phyloP scores from a whole-genome alignment of 2,888 invertebrate genomes.

The Drosophila sordidula region DNA sequence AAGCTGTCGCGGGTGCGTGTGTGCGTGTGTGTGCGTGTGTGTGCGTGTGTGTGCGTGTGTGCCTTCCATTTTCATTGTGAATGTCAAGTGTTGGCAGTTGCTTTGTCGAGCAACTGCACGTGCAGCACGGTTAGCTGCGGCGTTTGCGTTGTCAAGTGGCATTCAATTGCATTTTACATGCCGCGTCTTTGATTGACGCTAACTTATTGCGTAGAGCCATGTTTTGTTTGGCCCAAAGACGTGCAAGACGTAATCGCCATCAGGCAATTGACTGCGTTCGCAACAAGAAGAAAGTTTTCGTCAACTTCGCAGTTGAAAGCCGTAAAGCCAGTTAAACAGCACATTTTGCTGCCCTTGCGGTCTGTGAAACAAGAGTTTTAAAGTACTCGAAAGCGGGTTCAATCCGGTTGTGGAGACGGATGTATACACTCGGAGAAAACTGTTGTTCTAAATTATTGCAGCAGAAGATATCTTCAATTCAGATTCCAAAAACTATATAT shows the following conservation, averaged over 20 bases:
- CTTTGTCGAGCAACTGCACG: conserved; percentile 44
- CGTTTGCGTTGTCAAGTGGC: conserved; percentile 72
- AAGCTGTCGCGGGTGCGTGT: conserved; percentile 60
- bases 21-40: conserved; percentile 9
- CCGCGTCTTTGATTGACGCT: conserved; percentile 66
- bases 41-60: conserved; percentile 25
- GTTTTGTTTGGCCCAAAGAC: conserved; percentile 2
- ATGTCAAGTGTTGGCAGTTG: conserved; percentile 76
- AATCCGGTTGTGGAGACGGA: conserved; percentile 2
- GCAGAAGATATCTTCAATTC: too few species aligned
- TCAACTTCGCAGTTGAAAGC: conserved; percentile 8
- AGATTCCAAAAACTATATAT: too few species aligned
- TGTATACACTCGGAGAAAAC: background rate
- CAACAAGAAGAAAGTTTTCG: conserved; percentile 34
- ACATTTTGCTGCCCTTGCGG: conserved; percentile 14
- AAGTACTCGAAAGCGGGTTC: background rate
- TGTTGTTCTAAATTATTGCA: too few species aligned
- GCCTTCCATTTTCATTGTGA: conserved; percentile 69
- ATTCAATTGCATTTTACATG: conserved; percentile 71
- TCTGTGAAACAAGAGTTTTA: conserved; percentile 1
- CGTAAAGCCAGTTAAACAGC: conserved; percentile 3
- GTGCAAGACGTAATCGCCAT: conserved; percentile 11
- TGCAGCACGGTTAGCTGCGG: conserved; percentile 32
- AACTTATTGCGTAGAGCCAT: conserved; percentile 35
- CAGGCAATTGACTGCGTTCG: conserved; percentile 16